Evolutionary conservation across 2,888 invertebrate species (phyloP), one percentile per base, ranked within the genome.

Genomic region (Leucophenga maculata): DNA sequence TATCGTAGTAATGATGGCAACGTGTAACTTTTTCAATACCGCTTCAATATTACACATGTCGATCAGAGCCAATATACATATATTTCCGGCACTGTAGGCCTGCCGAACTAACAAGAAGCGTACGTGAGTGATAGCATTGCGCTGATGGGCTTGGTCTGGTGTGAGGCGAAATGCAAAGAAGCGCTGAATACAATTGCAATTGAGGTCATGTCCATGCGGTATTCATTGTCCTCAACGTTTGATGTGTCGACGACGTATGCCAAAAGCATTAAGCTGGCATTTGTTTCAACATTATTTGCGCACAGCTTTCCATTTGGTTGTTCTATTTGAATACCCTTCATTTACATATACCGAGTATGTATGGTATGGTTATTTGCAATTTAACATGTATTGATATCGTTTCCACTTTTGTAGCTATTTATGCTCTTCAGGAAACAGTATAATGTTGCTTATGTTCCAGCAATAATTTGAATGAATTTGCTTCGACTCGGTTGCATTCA

Each of bases 201-300:
- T 82, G 82, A 82, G 83, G 83, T 82, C 84, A 82, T 83, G 83
- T 83, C 83, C 84, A 83, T 81, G 82, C 76, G 79, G 81, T 81
- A 82, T 82, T 78, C 75, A 79, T 79, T 81, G 80, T 79, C 79
- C 77, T 60, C 73, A 62, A 59, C 69, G 70, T 69, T 67, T 59
- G 69, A 70, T 72, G 68, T 70, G 65, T 72, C 72, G 68, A 69
- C 67, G 67, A 69, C 72, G 72, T 73, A 80, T 77, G 76, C 74
- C 77, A 70, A 59, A 73, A 67, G 83, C 80, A 83, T 83, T 80
- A 83, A 81, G 83, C 79, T 71, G 82, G 74, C 83, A 82, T 80
- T 83, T 81, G 83, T 81, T 81, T 75, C 80, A 80, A 68, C 59
- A 59, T 59, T 59, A 59, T 59, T 59, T 59, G 59, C 26, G 55